Base-by-base conservation (phyloP, 2,888 invertebrate species). In the Ceramica pisi region DNA sequence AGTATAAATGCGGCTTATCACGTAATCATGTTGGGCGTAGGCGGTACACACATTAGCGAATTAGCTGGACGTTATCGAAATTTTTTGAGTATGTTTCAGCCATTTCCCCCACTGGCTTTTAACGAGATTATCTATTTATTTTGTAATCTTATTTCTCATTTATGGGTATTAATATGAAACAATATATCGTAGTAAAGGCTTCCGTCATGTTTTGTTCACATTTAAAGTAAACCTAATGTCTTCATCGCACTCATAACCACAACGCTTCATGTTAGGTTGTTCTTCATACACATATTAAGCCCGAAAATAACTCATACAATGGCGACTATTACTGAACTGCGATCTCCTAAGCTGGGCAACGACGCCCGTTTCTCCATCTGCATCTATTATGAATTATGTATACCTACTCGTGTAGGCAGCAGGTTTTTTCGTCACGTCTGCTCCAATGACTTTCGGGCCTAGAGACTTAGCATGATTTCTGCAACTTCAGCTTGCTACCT, bases 1-100 rank as follows among this genome's bases (percentile, higher is more conserved):
- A 61, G 77, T 78, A 76, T 80, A 80, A 75, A 75, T 83, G 83
- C 77, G 83, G 83, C 72, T 71, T 74, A 51, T 59, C 57, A 79
- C 19, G 38, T 57, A 21, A 65, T 67, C 50, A 68, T 77, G 41
- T 31, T 70, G 26, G 16, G 63, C 23, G 72, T 75, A 59, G 70
- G 70, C 44, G 73, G 61, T 60, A 74, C n/a, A n/a, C n/a, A n/a
- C 67, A 78, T 74, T 81, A 71, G 35, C 44, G 21, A 62, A 74
- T 83, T 62, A 62, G 56, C 59, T 59, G 10, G 12, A 31, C 26
- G 6, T 62, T 81, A 46, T 75, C 50, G 41, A 48, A 44, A 56
- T 77, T 71, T 67, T 46, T 61, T 26, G 9, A 57, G 41, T 73
- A 64, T 48, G 41, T 60, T 67, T 59, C 46, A 48, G 56, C 41